These are phyloP conservation scores for Chrysolina haemoptera DNA, from an alignment of 2,888 invertebrate genomes.

Conservation along the genomic window DNA sequence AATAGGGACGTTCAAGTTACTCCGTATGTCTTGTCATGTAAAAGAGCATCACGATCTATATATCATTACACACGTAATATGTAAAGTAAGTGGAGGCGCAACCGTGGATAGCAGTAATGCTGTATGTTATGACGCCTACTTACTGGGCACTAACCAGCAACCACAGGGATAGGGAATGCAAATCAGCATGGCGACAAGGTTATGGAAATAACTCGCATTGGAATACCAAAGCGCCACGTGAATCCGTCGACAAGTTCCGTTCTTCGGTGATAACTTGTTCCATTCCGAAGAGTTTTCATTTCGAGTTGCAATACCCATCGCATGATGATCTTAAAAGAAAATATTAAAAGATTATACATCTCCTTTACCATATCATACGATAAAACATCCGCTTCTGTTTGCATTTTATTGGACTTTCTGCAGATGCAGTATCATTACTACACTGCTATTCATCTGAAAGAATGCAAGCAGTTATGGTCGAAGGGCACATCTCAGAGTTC, in stretches of 20 bases:
- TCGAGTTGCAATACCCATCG: background rate
- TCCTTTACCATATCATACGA: too few species aligned
- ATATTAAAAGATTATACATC: too few species aligned
- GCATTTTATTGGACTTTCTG: too few species aligned
- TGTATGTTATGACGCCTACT: constrained; percentile 55
- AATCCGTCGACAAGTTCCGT: constrained; percentile 8
- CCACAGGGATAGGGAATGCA: constrained; percentile 49
- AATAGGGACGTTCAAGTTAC: constrained; percentile 37
- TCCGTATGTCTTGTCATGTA: constrained; percentile 37
- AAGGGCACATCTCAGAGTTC: too few species aligned
- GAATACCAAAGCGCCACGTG: constrained; percentile 61
- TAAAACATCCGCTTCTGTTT: too few species aligned
- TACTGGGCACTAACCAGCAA: constrained; percentile 43
- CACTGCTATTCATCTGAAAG: too few species aligned
- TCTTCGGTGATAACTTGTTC: constrained; percentile 18
- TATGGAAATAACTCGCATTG: constrained; percentile 64
- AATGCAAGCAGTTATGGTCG: too few species aligned
- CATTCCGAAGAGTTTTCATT: background rate
- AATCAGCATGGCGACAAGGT: constrained; percentile 54
- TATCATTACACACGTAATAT: constrained; percentile 58
- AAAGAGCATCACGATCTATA: constrained; percentile 40
- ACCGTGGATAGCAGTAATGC: constrained; percentile 44
- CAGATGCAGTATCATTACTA: too few species aligned
- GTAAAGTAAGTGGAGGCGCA: constrained; percentile 60
- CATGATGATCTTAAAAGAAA: background rate